These are phyloP conservation scores for Priocnemis perturbator DNA, from an alignment of 2,888 invertebrate genomes.

Conservation along the genomic window DNA sequence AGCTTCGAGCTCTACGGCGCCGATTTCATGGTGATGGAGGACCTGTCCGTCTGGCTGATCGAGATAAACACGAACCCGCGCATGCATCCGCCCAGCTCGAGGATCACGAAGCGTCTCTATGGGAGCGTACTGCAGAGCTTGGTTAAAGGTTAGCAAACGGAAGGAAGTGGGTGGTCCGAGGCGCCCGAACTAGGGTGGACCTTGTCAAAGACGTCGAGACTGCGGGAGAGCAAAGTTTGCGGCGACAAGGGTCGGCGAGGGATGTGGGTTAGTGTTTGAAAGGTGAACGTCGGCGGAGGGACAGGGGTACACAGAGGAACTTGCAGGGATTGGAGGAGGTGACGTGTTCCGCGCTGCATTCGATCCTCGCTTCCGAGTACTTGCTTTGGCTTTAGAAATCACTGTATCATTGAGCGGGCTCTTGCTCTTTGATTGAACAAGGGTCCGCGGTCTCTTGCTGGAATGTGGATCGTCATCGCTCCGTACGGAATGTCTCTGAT, in stretches of 20 bases:
- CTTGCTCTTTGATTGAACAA: no score
- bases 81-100: conserved; percentile 85
- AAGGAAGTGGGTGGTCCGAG: no score
- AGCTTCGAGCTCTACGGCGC: conserved; percentile 93
- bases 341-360: no score
- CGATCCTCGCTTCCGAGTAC: no score
- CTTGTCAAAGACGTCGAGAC: conserved; percentile 25
- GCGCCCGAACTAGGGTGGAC: no score
- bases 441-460: no score
- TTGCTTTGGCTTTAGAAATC: no score
- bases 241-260: background rate
- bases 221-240: conserved; percentile 32
- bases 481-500: no score
- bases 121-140: conserved; percentile 88
- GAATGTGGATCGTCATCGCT: no score
- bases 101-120: conserved; percentile 89
- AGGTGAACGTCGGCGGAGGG: conserved; percentile 9
- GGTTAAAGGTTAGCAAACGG: conserved; percentile 83
- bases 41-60: conserved; percentile 91
- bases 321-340: no score
- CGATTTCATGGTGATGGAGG: conserved; percentile 92
- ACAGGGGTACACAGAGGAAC: background rate
- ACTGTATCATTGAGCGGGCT: no score
- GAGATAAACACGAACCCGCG: conserved; percentile 95
- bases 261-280: conserved; percentile 8